Evolutionary conservation across 2,888 invertebrate genomes (phyloP), one percentile per base, ranked within the genome.

Genomic region (Globia sparganii): DNA sequence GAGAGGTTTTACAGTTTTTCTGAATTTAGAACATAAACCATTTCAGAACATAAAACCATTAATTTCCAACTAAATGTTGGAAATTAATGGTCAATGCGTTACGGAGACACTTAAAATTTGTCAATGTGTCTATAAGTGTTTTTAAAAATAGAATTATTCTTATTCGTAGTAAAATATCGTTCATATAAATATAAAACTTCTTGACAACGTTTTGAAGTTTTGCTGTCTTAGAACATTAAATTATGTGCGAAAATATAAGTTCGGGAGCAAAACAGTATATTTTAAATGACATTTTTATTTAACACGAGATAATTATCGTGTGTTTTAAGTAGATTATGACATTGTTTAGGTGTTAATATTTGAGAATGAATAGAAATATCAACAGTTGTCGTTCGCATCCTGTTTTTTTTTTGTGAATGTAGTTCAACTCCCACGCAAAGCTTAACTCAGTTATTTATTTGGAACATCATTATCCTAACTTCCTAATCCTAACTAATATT

Each of bases 151-250:
- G 61, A 81, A 75, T 58, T 53, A 53, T 72, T 74, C 78, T 75
- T 75, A 75, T 79, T 69, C 9, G 58, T 53, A 28, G 62, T 75
- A 83, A 87, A 85, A 80, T 78, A 75, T 81, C 49, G 61, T 49
- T 71, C 58, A 64, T 79, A 78, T 77, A 82, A 82, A 85, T 37
- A 5, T 6, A 37, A 0, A 82, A 80, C 67, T 77, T 73, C 49
- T 70, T 77, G 77, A 83, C 80, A 77, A 65, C 73, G 56, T 82
- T 72, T 56, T 28, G 70, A 49, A 66, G 65, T 77, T 80, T 79
- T 76, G 64, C 69, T 77, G 78, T 83, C 81, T 83, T 81, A 86
- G 77, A 86, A 74, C 75, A 82, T 86, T 78, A 78, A 78, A 85
- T 79, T 69, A 78, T 61, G 78, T 74, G 76, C 71, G 34, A 75